Evolutionary conservation across 2,113 vertebrate genomes (phyloP).

Genomic region (Butastur rufipennis): DNA sequence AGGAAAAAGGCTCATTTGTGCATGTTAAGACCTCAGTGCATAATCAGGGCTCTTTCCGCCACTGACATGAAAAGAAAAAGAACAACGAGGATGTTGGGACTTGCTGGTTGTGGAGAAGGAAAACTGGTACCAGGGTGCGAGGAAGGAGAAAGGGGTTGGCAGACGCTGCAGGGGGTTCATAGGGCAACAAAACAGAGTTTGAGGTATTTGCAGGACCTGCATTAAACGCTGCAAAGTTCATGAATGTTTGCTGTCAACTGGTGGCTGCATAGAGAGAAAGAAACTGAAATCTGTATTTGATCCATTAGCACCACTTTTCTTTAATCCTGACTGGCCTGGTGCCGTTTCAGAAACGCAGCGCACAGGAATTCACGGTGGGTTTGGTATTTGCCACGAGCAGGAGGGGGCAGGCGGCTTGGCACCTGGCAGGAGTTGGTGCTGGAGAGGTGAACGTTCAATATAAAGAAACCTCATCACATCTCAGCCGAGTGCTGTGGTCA

Average conservation of each 20-base stretch:
- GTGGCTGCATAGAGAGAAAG: not conserved
- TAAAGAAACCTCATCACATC: not conserved
- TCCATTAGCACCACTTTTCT: not conserved
- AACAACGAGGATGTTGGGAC: rapidly evolving
- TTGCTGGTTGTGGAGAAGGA: no score
- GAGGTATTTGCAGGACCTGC: not conserved
- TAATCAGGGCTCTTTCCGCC: no score
- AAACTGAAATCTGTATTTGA: not conserved
- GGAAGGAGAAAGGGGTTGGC: not conserved
- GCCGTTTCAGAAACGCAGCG: not conserved
- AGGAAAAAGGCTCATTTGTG: not conserved
- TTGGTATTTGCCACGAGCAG: not conserved
- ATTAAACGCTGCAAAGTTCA: not conserved
- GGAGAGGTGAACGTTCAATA: rapidly evolving
- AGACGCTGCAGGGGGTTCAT: rapidly evolving
- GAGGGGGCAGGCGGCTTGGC: not conserved
- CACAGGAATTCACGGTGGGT: not conserved
- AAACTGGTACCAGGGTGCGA: no score
- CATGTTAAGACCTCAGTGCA: not conserved
- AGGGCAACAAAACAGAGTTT: not conserved
- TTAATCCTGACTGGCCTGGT: no score
- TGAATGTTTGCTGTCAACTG: not conserved
- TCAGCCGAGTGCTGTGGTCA: not conserved
- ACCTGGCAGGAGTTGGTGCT: not conserved
- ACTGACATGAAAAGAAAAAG: no score